Base-by-base conservation (phyloP, 1,140 invertebrate species). In the Psilanteris sp. region DNA sequence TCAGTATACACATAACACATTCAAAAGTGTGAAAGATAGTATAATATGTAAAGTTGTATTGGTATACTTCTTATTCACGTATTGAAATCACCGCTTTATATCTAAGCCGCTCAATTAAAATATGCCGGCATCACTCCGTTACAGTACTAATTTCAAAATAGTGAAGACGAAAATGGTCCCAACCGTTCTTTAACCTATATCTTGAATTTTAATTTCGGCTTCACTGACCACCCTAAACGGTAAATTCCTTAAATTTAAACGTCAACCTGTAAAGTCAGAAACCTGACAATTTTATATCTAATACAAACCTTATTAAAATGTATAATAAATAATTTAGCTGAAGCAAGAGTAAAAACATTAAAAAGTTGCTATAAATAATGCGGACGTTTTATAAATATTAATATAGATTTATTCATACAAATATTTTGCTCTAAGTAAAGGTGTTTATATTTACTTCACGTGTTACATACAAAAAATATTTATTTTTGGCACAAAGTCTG, bases 21-120 rank as follows among this genome's bases (percentile, higher is more conserved):
- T n/a, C n/a, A n/a, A n/a, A n/a, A n/a, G n/a, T n/a, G n/a, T n/a
- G n/a, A n/a, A n/a, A n/a, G n/a, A n/a, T n/a, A n/a, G n/a, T n/a
- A n/a, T n/a, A n/a, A n/a, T n/a, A n/a, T n/a, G n/a, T n/a, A n/a
- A n/a, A n/a, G n/a, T n/a, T n/a, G n/a, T n/a, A n/a, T n/a, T n/a
- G n/a, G n/a, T n/a, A n/a, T n/a, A n/a, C n/a, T 24, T 61, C 37
- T 27, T 43, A 10, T 75, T 5, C 73, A 22, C 55, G 66, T 76
- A 77, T 80, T 62, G 10, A 80, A 75, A 16, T 80, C 76, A 50
- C 61, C 54, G 55, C 10, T 18, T 57, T 22, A 37, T 32, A 31
- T 46, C n/a, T n/a, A n/a, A n/a, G n/a, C n/a, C n/a, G n/a, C n/a
- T n/a, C n/a, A n/a, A n/a, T n/a, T n/a, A n/a, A n/a, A n/a, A n/a